Base-by-base conservation (phyloP, 2,888 invertebrate species). In the Cataglyphis altisquamis region DNA sequence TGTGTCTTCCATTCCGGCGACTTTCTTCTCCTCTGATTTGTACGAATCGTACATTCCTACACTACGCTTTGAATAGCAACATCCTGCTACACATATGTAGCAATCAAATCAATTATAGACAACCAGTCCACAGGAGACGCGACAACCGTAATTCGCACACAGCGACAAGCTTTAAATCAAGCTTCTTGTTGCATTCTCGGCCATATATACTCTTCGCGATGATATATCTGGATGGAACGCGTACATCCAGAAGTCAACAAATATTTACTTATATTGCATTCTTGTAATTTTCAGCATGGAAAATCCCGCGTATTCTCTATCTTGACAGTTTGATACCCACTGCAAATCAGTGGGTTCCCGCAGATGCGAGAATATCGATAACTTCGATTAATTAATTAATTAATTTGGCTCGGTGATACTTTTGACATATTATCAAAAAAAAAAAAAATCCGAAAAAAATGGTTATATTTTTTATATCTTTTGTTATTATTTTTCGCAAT, bases 81-180 rank as follows among this genome's bases (percentile, higher is more conserved):
- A 21, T 41, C 21, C 21, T 32, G 39, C 8, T 75, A n/a, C 66
- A 67, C 55, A 66, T 55, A 66, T 55, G 67, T 55, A 52, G 77
- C 77, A 77, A 77, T 77, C 77, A 66, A 66, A 77, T 77, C 66
- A 77, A 77, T 77, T 77, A 77, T 77, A 77, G 67, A 12, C 67
- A 21, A 48, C 45, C n/a, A 60, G n/a, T 64, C 6, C 5, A 2
- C 15, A 25, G 25, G 62, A 45, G 62, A 45, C 15, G 72, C 29
- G 55, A 55, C 48, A 64, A 48, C 48, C 3, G n/a, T 41, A 55
- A 55, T 66, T 75, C 66, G 12, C 15, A n/a, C 15, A 39, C 29
- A 52, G 36, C 57, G 10, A 10, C 62, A 63, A 64, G 36, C 77
- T 77, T 66, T 55, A 77, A 77, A 77, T 77, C 39, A 66, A 48